Percentiles rank a stretch among this genome's conserved stretches.
phyloP scores from a whole-genome alignment of 2,113 vertebrate genomes.

The Heteronetta atricapilla region DNA sequence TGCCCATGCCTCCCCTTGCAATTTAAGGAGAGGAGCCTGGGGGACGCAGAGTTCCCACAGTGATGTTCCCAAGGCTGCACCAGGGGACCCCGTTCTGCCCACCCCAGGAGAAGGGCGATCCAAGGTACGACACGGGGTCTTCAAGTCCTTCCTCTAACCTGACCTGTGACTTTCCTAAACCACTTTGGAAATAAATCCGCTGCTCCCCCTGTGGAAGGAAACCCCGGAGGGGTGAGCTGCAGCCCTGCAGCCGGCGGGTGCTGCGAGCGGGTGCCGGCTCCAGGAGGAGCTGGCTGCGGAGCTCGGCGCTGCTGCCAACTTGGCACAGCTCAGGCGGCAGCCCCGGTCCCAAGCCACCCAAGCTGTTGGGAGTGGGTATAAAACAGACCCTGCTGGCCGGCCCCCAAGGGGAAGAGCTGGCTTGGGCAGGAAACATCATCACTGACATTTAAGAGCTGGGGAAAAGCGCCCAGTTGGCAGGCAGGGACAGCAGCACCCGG shows the following conservation, averaged over 20 bases:
- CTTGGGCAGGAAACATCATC: conserved; percentile 55
- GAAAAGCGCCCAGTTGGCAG: conserved; percentile 26
- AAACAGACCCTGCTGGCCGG: conserved; percentile 48
- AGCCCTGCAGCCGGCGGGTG: accelerated
- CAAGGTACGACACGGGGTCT: neutral
- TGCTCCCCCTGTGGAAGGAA: neutral
- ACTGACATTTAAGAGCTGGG: conserved; percentile 45
- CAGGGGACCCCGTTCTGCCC: neutral
- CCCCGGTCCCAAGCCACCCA: conserved; percentile 53
- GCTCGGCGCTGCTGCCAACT: neutral
- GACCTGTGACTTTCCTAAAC: neutral
- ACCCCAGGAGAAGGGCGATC: neutral
- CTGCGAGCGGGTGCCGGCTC: neutral
- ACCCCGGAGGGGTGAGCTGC: neutral
- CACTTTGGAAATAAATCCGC: neutral
- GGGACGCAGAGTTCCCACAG: neutral
- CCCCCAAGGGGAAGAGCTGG: conserved; percentile 59
- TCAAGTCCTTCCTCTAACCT: neutral
- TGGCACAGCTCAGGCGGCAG: conserved; percentile 35
- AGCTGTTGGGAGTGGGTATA: conserved; percentile 57
- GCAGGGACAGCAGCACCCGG: neutral
- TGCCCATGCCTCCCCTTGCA: neutral
- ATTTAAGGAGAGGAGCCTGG: neutral
- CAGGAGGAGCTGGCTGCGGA: conserved; percentile 16
- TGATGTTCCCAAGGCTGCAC: neutral